Evolutionary conservation across 2,797 vertebrate species (phyloP), one percentile per base, ranked within the genome.

Genomic region (Phrynocephalus forsythii): DNA sequence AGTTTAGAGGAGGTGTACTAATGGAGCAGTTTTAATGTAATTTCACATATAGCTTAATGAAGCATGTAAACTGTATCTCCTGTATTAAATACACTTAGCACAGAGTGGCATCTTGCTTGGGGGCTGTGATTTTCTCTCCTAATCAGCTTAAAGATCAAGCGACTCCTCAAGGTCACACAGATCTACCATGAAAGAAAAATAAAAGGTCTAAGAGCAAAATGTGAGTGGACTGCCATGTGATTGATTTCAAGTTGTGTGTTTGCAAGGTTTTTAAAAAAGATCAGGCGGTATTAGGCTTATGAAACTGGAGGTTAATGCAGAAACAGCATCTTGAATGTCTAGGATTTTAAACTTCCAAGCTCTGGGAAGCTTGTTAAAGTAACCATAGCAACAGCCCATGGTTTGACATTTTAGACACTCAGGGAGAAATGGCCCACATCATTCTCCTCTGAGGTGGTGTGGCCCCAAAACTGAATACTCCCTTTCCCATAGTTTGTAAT

Each of bases 21-120:
- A 94, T 96, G 28, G 91, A 84, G 92, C 95, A 93, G 93, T 95
- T 94, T 92, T 96, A 96, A 97, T 94, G 91, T 92, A 97, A 96
- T 97, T 96, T 96, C 91, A 93, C 97, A 95, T 97, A 97, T 93
- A 95, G 96, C 95, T 96, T 96, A 98, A 97, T 96, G 95, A 95
- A 95, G 90, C 91, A 87, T 92, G 89, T 91, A 95, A 94, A 95
- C 91, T 91, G 91, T 94, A 95, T 95, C 96, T 96, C 90, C 92
- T 94, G 86, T 93, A 92, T 96, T 96, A 94, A 96, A 96, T 95
- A 95, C 93, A 95, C 94, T 95, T 92, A 95, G 94, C 89, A 95
- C 91, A 83, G 88, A 95, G 85, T 94, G 86, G 85, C 90, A 93
- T 93, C 88, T 96, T 95, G 93, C 94, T 95, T 96, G 91, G 44